Evolutionary conservation across 1,140 invertebrate genomes (phyloP), one percentile per base, ranked within the genome.

Genomic region (Samia ricini): DNA sequence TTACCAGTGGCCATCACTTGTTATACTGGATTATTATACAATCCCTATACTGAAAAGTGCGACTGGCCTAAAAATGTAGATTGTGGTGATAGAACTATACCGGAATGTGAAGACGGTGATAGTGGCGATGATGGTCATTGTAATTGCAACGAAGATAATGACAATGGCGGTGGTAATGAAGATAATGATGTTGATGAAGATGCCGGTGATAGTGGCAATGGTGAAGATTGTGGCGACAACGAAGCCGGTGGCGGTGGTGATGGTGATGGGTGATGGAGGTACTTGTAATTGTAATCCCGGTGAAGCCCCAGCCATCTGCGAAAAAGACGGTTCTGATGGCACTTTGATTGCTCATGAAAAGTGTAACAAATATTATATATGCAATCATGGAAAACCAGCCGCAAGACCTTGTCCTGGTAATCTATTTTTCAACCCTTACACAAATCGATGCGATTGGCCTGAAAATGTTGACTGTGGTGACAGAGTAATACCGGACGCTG

Each of bases 51-150:
- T 12, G 82, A 93, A 83, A 77, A 91, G 56, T 92, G 95, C 76
- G 91, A 95, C 71, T 91, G 93, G 92, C 85, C 93, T 42, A 61
- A 91, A 61, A 82, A 91, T 69, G 92, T 96, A 8, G 50, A 65
- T 3, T 80, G 78, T 55, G 71, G 67, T 8, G 61, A 67, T 23
- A 64, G 74, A 64, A 42, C 61, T 22, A 50, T 64, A 15, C 33
- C 55, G 8, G 26, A 54, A 19, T 18, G 23, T 21, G 26, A 22
- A 23, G 26, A 36, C n/a, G 56, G 24, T 22, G 57, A 21, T 12
- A 36, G 19, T 51, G 56, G 57, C 22, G 50, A 20, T 10, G 21
- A 21, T 18, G 64, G 63, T 21, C 58, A 62, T 18, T 60, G 26
- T 57, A 56, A 36, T 49, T 24, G 19, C 1, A 48, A 19, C 4